Evolutionary conservation across 2,888 invertebrate genomes (phyloP).

Genomic region (Rapana venosa): DNA sequence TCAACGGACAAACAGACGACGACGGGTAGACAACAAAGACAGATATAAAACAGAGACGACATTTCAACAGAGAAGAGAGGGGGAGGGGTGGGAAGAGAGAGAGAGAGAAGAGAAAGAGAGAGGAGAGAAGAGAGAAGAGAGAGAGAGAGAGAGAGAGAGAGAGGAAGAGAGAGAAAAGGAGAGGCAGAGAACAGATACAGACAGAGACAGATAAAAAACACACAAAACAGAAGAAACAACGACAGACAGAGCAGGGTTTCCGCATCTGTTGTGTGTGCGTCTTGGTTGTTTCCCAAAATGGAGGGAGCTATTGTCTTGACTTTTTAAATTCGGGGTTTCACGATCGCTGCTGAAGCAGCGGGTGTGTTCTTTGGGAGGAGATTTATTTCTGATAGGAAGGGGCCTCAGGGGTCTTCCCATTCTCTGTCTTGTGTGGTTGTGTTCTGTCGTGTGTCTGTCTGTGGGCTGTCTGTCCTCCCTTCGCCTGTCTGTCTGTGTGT

Average conservation of each 20-base stretch:
- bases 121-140: not conserved
- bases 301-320: not conserved
- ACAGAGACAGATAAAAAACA: not conserved
- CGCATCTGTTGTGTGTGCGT: not conserved
- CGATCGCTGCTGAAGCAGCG: not conserved
- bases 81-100: not conserved
- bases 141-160: not conserved
- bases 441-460: too few relatives aligned
- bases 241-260: not conserved
- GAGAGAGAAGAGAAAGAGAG: not conserved
- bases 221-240: not conserved
- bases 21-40: not conserved
- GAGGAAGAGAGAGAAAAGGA: not conserved
- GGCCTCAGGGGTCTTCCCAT: too few relatives aligned
- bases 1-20: not conserved
- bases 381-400: too few relatives aligned
- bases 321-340: not conserved
- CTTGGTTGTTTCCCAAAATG: not conserved
- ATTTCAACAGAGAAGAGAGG: not conserved
- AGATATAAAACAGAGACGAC: not conserved
- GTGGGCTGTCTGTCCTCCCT: too few relatives aligned
- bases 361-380: not conserved
- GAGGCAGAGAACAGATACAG: not conserved
- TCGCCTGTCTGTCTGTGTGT: too few relatives aligned
- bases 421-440: too few relatives aligned